Base-by-base conservation (phyloP, 2,888 invertebrate species). In the Amorpha juglandis region DNA sequence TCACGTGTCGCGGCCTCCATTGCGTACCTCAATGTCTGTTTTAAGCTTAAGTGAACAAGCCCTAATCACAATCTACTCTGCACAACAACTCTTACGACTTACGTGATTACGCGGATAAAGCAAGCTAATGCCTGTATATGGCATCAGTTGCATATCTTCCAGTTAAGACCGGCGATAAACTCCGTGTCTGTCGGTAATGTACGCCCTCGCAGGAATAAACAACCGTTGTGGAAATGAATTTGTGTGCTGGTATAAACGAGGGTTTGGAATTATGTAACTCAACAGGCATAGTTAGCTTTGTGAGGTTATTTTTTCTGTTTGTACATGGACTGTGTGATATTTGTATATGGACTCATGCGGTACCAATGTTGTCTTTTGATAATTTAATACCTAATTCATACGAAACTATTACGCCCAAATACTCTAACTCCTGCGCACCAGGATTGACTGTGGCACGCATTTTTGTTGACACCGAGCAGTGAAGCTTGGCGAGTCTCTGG, bases 131-230 rank as follows among this genome's bases (percentile, higher is more conserved):
- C 58, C 27, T 42, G 9, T 42, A 42, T 53, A n/a, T 33, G 33
- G 35, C 50, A 19, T 33, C 35, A 8, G 58, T 14, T 58, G 58
- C 58, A 58, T 58, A 58, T 58, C 58, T 58, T 42, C 42, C 11
- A 42, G 58, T 58, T 58, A 58, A 58, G 38, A 58, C 58, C 19
- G 35, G 38, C 58, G 21, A 63, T 52, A 35, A 63, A 66, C 42
- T 33, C 21, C 19, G 11, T 9, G 50, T 50, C 50, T 50, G 21
- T 52, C 35, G 21, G 45, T 62, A 53, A 53, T 38, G 48, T 35
- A 47, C 48, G 27, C 47, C 12, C n/a, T 38, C 63, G 65, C 53
- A 62, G 62, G 53, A 64, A 63, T 70, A 65, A 65, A 62, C 52
- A 45, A n/a, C 62, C 21, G 9, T 11, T 67, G 45, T 33, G 27